Base-by-base conservation (phyloP, 2,113 vertebrate genomes). In the Pygoscelis antarcticus region DNA sequence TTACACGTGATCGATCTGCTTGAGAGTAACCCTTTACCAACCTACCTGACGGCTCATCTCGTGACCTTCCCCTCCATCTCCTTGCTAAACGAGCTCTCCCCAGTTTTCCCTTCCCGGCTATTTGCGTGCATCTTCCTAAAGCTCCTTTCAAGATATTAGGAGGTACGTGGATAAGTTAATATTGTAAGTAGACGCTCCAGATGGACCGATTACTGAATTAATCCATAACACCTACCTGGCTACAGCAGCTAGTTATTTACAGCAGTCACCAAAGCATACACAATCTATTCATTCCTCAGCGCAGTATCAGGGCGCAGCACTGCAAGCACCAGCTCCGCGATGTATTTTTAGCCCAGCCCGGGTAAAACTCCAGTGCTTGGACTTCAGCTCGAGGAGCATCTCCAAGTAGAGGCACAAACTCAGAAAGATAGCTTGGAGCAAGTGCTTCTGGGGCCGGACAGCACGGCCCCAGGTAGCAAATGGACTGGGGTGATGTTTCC, bases 131-230 rank as follows among this genome's bases (percentile, higher is more conserved):
- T 77, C 46, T 69, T 85, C 71, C 89, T 89, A 87, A 92, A 95
- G 74, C 87, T 72, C 75, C 54, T 96, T 83, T 83, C 58, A n/a
- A 83, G 90, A 51, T 77, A 91, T 61, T 66, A 77, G 71, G 54
- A 85, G 65, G 27, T 46, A 89, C 2, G 8, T 0, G 78, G 77
- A 91, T 72, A 89, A 95, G 95, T 54, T 85, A 87, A 75, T 89
- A 77, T 23, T 65, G 62, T 79, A 90, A 89, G 84, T 26, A 94
- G 89, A 57, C 10, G n/a, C 60, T 91, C 93, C 87, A 58, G 93
- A 94, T 86, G 93, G 94, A 89, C 91, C 96, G 95, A 96, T 97
- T 97, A 94, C 54, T 42, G 87, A 91, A 91, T 87, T 91, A 93
- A 96, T 96, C 89, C 55, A 36, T 76, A 86, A 91, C 25, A 83